phyloP scores from a whole-genome alignment of 1,140 invertebrate genomes.

The Mya arenaria region DNA sequence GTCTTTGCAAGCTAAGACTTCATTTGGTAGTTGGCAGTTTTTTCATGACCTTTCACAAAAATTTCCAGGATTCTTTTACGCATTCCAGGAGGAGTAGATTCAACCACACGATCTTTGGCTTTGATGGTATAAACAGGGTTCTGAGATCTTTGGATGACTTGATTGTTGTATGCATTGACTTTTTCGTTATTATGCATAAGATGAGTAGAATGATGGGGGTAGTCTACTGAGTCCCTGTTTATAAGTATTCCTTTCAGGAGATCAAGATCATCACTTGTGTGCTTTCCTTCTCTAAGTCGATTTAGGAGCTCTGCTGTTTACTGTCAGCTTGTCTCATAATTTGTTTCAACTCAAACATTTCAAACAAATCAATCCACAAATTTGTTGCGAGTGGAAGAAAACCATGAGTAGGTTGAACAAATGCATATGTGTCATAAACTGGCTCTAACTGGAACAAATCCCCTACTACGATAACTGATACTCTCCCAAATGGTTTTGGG shows the following conservation, averaged over 20 bases:
- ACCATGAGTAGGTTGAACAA: constrained; percentile 22
- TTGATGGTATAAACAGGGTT: not conserved
- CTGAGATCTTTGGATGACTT: not conserved
- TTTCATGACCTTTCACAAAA: constrained; percentile 10
- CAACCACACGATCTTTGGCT: constrained; percentile 15
- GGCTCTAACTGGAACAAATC: constrained; percentile 63
- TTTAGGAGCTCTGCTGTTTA: constrained; percentile 60
- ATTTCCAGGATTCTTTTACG: not conserved
- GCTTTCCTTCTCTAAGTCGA: constrained; percentile 59
- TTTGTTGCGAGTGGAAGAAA: constrained; percentile 57
- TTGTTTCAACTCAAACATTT: constrained; percentile 57
- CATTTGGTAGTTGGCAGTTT: constrained; percentile 24
- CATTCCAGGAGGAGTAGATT: not conserved
- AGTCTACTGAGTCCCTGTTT: not conserved
- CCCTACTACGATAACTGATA: constrained; percentile 52
- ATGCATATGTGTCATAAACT: constrained; percentile 60
- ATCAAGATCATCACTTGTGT: constrained; percentile 54
- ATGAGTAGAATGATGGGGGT: constrained; percentile 28
- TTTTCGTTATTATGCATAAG: not conserved
- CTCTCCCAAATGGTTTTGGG: constrained; percentile 40
- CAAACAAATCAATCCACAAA: constrained; percentile 58
- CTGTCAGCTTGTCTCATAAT: constrained; percentile 62
- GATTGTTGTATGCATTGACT: constrained; percentile 17
- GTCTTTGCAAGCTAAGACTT: not conserved
- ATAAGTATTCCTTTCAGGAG: constrained; percentile 19